These are phyloP conservation scores for Zaprionus lachaisei DNA, from an alignment of 1,140 invertebrate genomes.

Conservation along the genomic window DNA sequence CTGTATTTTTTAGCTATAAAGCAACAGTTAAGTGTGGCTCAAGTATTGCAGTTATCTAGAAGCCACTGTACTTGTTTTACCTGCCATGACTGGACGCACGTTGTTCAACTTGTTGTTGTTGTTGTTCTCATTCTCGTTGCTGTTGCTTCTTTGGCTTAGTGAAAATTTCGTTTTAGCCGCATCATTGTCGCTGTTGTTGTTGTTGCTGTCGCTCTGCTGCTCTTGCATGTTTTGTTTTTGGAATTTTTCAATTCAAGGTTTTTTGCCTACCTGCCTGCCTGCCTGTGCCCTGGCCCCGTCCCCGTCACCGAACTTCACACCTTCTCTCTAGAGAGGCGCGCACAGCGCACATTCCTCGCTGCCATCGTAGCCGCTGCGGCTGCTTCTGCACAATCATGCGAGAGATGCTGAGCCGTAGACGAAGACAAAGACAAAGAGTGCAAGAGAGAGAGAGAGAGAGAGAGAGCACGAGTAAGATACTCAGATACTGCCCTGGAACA, in stretches of 20 bases:
- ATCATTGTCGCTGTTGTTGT: conserved; percentile 63
- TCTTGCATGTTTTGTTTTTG: conserved; percentile 53
- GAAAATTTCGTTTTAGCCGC: conserved; percentile 64
- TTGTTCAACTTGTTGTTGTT: not conserved
- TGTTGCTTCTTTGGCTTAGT: conserved; percentile 15
- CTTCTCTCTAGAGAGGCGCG: conserved; percentile 33
- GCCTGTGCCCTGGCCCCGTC: not conserved
- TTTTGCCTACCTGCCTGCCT: conserved; percentile 21
- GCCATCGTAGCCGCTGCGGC: not conserved
- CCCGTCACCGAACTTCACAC: conserved; percentile 50
- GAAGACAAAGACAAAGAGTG: not conserved
- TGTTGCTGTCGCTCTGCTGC: conserved; percentile 37
- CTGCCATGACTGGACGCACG: not conserved
- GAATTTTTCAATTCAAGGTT: conserved; percentile 78
- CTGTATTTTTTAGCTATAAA: not conserved
- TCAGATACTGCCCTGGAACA: conserved; percentile 3
- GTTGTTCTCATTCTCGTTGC: conserved; percentile 8
- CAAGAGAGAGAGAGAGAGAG: not conserved
- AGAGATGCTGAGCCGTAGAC: not conserved
- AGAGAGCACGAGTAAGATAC: not conserved
- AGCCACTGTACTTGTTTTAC: conserved; percentile 1
- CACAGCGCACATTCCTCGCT: conserved; percentile 3
- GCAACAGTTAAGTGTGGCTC: not conserved
- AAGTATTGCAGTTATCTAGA: conserved; percentile 7
- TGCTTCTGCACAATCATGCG: conserved; percentile 50